Conservation (phyloP, 2,888 invertebrate genomes). For the Idaea straminata region DNA sequence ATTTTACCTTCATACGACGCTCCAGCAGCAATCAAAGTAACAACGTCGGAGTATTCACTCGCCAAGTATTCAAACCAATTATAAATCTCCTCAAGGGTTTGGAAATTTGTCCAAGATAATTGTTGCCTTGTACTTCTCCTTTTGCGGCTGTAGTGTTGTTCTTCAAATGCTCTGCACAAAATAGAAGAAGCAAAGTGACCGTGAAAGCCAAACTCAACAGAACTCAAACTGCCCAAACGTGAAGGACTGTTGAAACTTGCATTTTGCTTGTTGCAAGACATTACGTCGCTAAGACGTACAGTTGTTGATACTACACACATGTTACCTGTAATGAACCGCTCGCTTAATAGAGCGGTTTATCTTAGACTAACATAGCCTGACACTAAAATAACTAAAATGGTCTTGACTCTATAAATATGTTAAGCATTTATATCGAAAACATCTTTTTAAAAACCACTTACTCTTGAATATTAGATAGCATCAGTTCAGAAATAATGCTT, state of each 20-base stretch:
- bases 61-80: slow-evolving; percentile 70
- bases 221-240: too few species aligned
- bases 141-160: slow-evolving; percentile 52
- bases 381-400: too few species aligned
- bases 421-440: neutral
- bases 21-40: slow-evolving; percentile 70
- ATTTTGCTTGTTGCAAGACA: too few species aligned
- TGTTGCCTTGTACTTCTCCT: slow-evolving; percentile 43
- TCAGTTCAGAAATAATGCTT: slow-evolving; percentile 56
- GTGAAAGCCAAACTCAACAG: too few species aligned
- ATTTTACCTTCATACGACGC: slow-evolving; percentile 57
- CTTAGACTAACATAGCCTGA: too few species aligned
- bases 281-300: too few species aligned
- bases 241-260: too few species aligned
- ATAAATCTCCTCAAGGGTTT: slow-evolving; percentile 72
- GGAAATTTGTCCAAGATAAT: slow-evolving; percentile 62
- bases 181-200: neutral
- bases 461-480: slow-evolving; percentile 75
- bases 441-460: slow-evolving; percentile 45
- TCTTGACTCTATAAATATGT: too few species aligned
- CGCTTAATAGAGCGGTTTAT: too few species aligned
- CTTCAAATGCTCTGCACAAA: slow-evolving; percentile 56
- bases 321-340: too few species aligned
- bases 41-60: slow-evolving; percentile 43
- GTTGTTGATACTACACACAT: too few species aligned